Conservation (phyloP, 2,113 vertebrate genomes). For the Tachysurus fulvidraco region DNA sequence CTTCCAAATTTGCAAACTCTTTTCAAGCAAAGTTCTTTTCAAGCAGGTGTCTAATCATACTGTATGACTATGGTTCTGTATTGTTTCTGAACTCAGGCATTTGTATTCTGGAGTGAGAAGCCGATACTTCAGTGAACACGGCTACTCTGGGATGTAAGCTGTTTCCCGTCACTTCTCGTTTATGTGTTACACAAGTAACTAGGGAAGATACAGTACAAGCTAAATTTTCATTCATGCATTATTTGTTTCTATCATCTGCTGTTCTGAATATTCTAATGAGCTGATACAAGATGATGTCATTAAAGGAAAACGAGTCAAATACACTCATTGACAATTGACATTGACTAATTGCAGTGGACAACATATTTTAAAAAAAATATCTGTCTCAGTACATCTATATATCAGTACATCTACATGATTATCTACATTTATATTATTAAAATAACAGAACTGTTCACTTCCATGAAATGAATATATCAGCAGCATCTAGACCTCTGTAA, state of each 20-base stretch:
- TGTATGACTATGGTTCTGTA: not conserved
- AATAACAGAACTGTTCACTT: no score
- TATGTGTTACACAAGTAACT: not conserved
- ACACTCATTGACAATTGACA: no score
- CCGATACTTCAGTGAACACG: not conserved
- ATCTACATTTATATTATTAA: no score
- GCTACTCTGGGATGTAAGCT: not conserved
- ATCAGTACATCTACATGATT: not conserved
- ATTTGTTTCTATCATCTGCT: not conserved
- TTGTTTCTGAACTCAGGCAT: not conserved
- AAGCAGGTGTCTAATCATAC: not conserved
- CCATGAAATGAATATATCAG: no score
- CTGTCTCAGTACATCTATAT: not conserved
- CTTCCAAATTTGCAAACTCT: not conserved
- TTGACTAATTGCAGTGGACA: no score
- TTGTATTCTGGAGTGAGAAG: not conserved
- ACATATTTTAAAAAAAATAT: not conserved
- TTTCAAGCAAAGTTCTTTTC: no score
- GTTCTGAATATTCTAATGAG: not conserved
- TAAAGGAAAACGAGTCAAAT: no score
- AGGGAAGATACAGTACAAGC: not conserved
- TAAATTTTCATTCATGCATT: not conserved
- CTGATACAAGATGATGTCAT: not conserved
- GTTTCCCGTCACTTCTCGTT: not conserved
- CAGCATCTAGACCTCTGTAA: no score